Conservation (phyloP, 2,797 vertebrate species). For the Lutjanus campechanus region DNA sequence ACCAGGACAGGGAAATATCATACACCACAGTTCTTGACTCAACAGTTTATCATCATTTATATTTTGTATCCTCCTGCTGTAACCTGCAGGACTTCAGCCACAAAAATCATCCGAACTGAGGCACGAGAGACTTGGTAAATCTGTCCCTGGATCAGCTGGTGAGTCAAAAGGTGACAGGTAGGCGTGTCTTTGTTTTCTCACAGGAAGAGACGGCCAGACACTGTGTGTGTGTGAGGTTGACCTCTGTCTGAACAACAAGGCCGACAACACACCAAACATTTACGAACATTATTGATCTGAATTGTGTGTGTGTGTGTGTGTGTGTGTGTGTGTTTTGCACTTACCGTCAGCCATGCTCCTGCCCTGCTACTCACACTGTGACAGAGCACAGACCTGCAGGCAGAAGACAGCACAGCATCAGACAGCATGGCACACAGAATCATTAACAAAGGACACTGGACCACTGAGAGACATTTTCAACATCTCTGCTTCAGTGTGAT, state of each 20-base stretch:
- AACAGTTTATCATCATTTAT: background rate
- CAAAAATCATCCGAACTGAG: background rate
- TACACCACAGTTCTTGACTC: too few species aligned
- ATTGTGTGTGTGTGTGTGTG: background rate
- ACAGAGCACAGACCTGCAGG: conserved; percentile 45
- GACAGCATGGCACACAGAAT: background rate
- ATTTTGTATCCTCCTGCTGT: background rate
- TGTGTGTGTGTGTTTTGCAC: background rate
- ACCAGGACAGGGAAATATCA: too few species aligned
- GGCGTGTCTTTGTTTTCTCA: background rate
- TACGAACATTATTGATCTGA: background rate
- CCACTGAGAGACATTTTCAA: background rate
- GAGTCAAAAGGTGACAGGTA: conserved; percentile 2
- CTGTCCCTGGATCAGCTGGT: background rate
- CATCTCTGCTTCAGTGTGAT: background rate
- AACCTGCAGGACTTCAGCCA: background rate
- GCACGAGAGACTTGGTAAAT: background rate
- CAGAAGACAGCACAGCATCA: conserved; percentile 8
- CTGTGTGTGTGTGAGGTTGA: background rate
- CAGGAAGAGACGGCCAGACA: background rate
- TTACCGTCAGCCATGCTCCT: conserved; percentile 80
- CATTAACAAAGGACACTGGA: background rate
- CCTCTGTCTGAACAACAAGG: background rate
- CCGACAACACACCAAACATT: background rate
- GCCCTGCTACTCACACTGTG: conserved; percentile 30